phyloP scores from a whole-genome alignment of 2,113 vertebrate species.

The Proterorhinus semilunaris region DNA sequence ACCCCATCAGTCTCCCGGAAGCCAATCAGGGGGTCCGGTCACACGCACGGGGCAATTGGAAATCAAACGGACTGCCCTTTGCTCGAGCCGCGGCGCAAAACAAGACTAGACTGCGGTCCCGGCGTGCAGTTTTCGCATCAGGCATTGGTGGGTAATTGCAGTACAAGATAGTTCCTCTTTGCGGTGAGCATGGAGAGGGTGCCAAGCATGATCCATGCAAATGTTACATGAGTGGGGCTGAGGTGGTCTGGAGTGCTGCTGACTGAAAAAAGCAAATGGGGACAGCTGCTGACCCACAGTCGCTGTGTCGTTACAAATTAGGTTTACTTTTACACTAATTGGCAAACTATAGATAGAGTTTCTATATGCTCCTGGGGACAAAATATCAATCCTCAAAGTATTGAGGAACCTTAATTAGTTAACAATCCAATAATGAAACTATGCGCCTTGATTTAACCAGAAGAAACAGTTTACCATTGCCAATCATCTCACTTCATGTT shows the following conservation, averaged over 20 bases:
- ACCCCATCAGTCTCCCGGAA: constrained; percentile 51
- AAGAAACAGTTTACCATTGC: no score
- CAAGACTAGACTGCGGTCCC: constrained; percentile 25
- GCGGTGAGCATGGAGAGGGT: constrained; percentile 1
- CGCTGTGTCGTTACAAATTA: constrained; percentile 14
- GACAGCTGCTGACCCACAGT: constrained; percentile 53
- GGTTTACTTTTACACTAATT: constrained; percentile 2
- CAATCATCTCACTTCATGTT: no score
- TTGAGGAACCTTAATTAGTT: no score
- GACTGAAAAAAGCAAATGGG: constrained; percentile 33
- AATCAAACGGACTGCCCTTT: constrained; percentile 51
- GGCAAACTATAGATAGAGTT: neutral
- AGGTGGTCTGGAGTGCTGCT: constrained; percentile 29
- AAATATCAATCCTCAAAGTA: neutral
- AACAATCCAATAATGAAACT: no score
- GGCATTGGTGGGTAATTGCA: constrained; percentile 36
- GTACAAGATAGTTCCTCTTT: constrained; percentile 27
- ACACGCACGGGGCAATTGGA: constrained; percentile 51
- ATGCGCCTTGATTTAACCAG: no score
- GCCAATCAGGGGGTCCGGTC: constrained; percentile 60
- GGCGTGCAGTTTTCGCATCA: constrained; percentile 24
- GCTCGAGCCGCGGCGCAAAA: constrained; percentile 18
- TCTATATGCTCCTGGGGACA: neutral
- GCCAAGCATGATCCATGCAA: constrained; percentile 18
- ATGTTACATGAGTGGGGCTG: constrained; percentile 20